Conservation (phyloP, 2,113 vertebrate species). For the Sander lucioperca region DNA sequence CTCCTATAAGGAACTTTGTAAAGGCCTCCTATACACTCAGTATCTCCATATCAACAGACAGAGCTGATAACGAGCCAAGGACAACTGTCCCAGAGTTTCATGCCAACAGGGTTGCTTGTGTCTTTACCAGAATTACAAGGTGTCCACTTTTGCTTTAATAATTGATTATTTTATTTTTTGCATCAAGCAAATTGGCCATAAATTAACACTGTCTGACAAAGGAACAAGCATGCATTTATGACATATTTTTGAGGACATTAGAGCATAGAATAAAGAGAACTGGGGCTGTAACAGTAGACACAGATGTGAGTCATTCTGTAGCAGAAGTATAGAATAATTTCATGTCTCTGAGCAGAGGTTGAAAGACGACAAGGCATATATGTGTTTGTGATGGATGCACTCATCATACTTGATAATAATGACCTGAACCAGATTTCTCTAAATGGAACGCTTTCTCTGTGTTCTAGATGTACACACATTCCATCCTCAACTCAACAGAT, state of each 20-base stretch:
- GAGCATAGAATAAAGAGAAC: slow-evolving; percentile 2
- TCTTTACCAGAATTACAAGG: slow-evolving; percentile 1
- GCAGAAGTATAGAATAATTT: slow-evolving; percentile 1
- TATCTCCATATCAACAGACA: slow-evolving; percentile 77
- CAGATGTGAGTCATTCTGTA: background rate
- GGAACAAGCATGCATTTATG: slow-evolving; percentile 22
- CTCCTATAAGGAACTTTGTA: slow-evolving; percentile 86
- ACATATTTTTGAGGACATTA: slow-evolving; percentile 10
- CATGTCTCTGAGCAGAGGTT: slow-evolving; percentile 18
- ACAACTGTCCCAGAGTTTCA: slow-evolving; percentile 11
- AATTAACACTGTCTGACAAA: background rate
- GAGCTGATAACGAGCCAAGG: slow-evolving; percentile 78
- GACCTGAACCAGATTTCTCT: background rate
- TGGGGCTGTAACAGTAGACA: background rate
- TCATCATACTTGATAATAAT: background rate
- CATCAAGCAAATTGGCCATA: background rate
- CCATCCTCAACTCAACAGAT: slow-evolving; percentile 76
- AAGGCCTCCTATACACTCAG: slow-evolving; percentile 78
- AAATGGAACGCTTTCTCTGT: background rate
- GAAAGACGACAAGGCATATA: slow-evolving; percentile 5
- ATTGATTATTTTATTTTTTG: background rate
- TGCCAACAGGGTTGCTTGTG: background rate
- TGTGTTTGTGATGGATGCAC: background rate
- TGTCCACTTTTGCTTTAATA: background rate
- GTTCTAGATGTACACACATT: slow-evolving; percentile 83